Evolutionary conservation across 2,113 vertebrate genomes (phyloP), one percentile per base, ranked within the genome.

Genomic region (Heterotis niloticus): DNA sequence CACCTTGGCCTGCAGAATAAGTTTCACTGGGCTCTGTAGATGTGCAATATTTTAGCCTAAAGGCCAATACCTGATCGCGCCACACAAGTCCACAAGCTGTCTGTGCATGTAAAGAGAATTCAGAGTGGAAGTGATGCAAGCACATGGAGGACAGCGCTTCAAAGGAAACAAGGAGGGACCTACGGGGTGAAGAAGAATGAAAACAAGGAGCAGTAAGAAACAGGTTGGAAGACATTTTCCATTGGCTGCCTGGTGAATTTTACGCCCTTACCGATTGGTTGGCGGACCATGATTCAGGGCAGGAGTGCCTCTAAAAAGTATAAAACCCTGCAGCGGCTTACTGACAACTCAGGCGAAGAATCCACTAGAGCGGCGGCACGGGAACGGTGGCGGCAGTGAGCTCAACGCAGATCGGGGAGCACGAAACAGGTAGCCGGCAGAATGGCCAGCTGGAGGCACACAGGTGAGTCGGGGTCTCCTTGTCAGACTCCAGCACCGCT

Each of bases 91-190:
- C 13, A 18, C 20, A 66, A 34, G 28, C 44, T 80, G 79, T 51
- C 79, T 57, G 23, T 68, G 54, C 79, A 60, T 75, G 78, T 65
- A 65, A 23, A 73, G 51, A 74, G 71, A 57, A 74, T 20, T 44
- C 23, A 60, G 44, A 70, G 34, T 51, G 71, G 72, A 80, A 75
- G 54, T 68, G 79, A 57, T 75, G 62, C 17, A 34, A 67, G 11
- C 7, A 26, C 54, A 56, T 13, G n/a, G 24, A 24, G 34, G 34
- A 28, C 23, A 5, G 16, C 44, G 28, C 79, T 24, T 80, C 56
- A 12, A 62, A 56, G 64, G 68, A n/a, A n/a, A n/a, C 34, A 44
- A 62, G 77, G 56, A 79, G 28, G 54, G 29, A 26, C 34, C 18
- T n/a, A n/a, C n/a, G n/a, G 16, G 28, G 17, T 70, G n/a, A 23